Evolutionary conservation across 2,888 invertebrate genomes (phyloP).

Genomic region (Brachyopa scutellaris): DNA sequence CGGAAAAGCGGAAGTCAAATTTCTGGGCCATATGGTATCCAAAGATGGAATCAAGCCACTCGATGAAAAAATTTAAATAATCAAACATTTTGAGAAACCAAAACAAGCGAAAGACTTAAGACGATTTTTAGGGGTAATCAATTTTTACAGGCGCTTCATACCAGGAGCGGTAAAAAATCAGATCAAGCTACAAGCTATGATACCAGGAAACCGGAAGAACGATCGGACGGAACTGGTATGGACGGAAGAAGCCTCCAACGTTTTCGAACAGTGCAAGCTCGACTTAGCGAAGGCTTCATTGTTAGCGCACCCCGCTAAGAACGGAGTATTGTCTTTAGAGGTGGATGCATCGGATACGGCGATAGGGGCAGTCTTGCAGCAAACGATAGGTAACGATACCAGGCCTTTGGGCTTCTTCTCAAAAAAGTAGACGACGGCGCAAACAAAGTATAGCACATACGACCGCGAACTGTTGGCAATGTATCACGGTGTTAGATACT

Average conservation of each 20-base stretch:
- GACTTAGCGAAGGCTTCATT: neutral
- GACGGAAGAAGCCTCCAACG: no score
- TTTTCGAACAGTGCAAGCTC: neutral
- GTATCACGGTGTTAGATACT: neutral
- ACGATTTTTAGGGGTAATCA: no score
- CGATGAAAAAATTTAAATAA: no score
- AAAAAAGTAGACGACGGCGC: neutral
- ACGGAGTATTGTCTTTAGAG: neutral
- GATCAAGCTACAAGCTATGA: neutral
- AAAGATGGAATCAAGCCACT: no score
- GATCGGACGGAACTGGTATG: neutral
- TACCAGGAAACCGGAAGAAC: neutral
- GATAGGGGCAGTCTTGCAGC: neutral
- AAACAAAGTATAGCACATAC: neutral
- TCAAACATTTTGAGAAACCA: no score
- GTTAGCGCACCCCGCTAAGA: neutral
- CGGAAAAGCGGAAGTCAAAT: neutral
- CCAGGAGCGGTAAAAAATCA: no score
- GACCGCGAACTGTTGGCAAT: no score
- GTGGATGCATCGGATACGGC: no score
- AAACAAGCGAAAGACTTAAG: no score
- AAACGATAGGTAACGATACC: neutral
- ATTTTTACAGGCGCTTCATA: no score
- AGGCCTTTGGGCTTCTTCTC: neutral
- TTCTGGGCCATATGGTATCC: neutral